Percentiles rank a stretch among this genome's conserved stretches.
phyloP scores from a whole-genome alignment of 2,888 invertebrate genomes.

The Athalia circularis region DNA sequence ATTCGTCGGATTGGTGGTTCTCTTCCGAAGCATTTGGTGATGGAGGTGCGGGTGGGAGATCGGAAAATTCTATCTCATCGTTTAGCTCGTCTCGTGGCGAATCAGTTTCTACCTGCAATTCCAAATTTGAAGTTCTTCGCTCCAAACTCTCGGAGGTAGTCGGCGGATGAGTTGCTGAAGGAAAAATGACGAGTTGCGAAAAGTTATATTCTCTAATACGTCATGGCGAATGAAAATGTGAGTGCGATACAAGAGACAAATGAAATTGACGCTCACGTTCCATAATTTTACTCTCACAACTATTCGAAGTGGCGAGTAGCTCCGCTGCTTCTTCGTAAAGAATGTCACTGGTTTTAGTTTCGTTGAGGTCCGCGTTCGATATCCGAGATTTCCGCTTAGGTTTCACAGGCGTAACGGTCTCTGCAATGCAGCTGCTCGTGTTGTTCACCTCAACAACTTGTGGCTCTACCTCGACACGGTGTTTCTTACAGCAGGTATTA shows the following conservation, averaged over 20 bases:
- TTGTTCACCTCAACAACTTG: conserved; percentile 48
- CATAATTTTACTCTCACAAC: conserved; percentile 11
- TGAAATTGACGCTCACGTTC: background rate
- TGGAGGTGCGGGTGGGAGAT: conserved; percentile 5
- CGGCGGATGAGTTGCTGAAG: conserved; percentile 9
- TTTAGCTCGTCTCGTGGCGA: background rate
- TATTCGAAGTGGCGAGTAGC: conserved; percentile 56
- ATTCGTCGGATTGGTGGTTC: background rate
- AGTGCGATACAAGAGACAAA: background rate
- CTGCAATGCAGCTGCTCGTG: conserved; percentile 32
- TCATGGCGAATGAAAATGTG: background rate
- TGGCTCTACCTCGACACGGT: conserved; percentile 47
- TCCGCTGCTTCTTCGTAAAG: conserved; percentile 57
- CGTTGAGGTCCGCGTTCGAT: conserved; percentile 44
- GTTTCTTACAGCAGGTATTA: conserved; percentile 62
- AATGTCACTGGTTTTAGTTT: conserved; percentile 47
- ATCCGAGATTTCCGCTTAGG: conserved; percentile 62
- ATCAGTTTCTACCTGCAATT: conserved; percentile 49
- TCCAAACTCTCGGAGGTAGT: conserved; percentile 52
- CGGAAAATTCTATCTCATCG: conserved; percentile 43
- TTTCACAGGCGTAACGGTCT: conserved; percentile 57
- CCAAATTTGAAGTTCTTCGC: conserved; percentile 52
- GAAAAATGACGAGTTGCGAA: background rate
- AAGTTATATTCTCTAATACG: background rate
- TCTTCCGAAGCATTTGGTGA: background rate